Evolutionary conservation across 2,888 invertebrate genomes (phyloP).

Genomic region (Acanthococcus lagerstroemiae): DNA sequence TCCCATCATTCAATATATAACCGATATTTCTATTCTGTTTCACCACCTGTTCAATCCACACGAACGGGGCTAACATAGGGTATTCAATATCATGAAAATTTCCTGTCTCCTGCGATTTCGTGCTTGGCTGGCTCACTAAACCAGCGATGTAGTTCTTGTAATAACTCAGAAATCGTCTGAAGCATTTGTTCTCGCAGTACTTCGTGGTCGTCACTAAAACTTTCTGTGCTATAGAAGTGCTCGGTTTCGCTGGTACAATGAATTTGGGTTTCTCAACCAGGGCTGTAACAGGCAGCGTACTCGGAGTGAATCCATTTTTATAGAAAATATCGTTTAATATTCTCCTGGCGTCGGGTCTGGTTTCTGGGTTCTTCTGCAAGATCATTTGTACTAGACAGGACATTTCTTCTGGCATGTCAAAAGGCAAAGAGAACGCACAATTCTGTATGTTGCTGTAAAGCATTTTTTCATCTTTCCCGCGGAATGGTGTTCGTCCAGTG

Average conservation of each 20-base stretch:
- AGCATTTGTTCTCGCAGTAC: constrained; percentile 22
- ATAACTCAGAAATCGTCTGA: constrained; percentile 6
- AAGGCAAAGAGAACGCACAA: constrained; percentile 7
- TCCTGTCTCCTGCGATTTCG: neutral
- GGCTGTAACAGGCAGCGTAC: constrained; percentile 16
- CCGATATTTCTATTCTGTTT: constrained; percentile 9
- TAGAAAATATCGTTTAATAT: constrained; percentile 12
- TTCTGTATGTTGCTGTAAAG: constrained; percentile 13
- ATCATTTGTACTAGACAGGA: neutral
- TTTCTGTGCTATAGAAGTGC: neutral
- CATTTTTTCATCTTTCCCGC: constrained; percentile 18
- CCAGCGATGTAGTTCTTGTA: constrained; percentile 16
- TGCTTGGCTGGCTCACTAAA: neutral
- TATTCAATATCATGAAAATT: constrained; percentile 13
- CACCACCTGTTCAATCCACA: constrained; percentile 5
- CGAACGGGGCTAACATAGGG: constrained; percentile 18
- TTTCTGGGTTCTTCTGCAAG: constrained; percentile 17
- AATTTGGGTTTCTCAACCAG: constrained; percentile 22
- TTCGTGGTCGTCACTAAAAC: neutral
- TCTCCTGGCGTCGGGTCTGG: neutral
- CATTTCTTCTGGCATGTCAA: constrained; percentile 13
- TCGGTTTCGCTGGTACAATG: neutral
- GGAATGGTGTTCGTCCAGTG: constrained; percentile 19
- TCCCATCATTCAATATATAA: constrained; percentile 21
- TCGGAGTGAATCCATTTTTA: constrained; percentile 22